These are phyloP conservation scores for Yoshiicerus persimilis DNA, from an alignment of 1,140 invertebrate species.

Conservation along the genomic window DNA sequence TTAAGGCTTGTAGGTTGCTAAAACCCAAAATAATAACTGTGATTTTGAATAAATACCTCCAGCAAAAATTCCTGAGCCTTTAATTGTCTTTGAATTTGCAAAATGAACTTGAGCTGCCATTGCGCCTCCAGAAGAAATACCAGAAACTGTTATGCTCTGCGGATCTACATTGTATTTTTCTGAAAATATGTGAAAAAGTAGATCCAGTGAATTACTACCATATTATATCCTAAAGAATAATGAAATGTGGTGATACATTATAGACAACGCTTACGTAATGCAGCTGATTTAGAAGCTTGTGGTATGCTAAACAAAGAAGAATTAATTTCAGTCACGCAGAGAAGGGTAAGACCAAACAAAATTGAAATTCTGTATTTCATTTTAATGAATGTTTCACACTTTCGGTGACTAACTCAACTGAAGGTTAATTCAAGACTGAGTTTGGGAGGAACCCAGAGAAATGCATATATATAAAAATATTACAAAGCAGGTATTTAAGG, in stretches of 20 bases:
- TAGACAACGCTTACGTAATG: neutral
- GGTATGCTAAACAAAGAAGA: neutral
- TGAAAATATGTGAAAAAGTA: neutral
- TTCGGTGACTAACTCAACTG: no score
- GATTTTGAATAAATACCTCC: neutral
- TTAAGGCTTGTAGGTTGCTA: neutral
- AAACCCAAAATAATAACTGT: neutral
- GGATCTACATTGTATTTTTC: constrained; percentile 3
- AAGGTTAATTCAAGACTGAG: no score
- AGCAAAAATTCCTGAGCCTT: constrained; percentile 32
- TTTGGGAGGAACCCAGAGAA: no score
- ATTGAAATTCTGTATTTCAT: neutral
- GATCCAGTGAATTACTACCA: neutral
- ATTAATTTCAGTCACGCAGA: neutral
- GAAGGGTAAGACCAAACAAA: neutral
- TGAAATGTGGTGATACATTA: neutral
- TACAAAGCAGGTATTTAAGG: no score
- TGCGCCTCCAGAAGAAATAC: constrained; percentile 20
- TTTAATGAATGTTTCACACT: no score
- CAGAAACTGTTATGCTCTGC: constrained; percentile 7
- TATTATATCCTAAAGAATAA: neutral
- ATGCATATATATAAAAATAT: no score
- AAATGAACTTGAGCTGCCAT: constrained; percentile 33
- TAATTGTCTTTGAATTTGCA: neutral
- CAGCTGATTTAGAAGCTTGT: neutral